A percentile compares a stretch with the other conserved stretches of the same genome.
These are phyloP conservation scores for Neosilurus hyrtlii DNA, from an alignment of 2,797 vertebrate species.

Conservation along the genomic window DNA sequence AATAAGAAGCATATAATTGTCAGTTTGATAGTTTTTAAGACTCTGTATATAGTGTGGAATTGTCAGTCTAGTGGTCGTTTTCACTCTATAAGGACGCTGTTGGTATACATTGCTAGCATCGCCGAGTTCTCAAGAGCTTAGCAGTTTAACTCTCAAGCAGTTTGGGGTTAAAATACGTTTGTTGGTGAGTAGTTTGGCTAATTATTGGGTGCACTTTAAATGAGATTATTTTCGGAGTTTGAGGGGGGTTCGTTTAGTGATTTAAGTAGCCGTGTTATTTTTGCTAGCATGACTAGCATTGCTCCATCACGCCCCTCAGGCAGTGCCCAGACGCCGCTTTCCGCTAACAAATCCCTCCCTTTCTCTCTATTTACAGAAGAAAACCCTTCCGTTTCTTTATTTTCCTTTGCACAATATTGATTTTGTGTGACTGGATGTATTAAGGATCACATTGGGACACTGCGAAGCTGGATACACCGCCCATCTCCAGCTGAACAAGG, in stretches of 20 bases:
- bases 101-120: neutral
- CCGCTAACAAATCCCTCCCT: neutral
- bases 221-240: neutral
- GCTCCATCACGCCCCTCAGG: constrained; percentile 31
- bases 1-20: neutral
- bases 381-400: too few species aligned
- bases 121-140: neutral
- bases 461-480: constrained; percentile 46
- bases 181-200: neutral
- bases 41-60: neutral
- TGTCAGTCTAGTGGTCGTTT: neutral
- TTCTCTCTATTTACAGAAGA: neutral
- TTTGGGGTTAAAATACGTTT: neutral
- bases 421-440: constrained; percentile 2
- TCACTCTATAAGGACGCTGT: neutral
- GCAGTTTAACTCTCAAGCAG: neutral
- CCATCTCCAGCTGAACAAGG: constrained; percentile 34
- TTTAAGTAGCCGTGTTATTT: neutral
- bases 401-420: neutral
- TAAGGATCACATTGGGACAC: constrained; percentile 9
- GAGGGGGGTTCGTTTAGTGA: neutral
- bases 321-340: neutral
- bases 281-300: constrained; percentile 12
- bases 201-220: neutral
- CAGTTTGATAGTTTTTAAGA: neutral